Evolutionary conservation across 2,797 vertebrate species (phyloP), one percentile per base, ranked within the genome.

Genomic region (Streptopelia turtur): DNA sequence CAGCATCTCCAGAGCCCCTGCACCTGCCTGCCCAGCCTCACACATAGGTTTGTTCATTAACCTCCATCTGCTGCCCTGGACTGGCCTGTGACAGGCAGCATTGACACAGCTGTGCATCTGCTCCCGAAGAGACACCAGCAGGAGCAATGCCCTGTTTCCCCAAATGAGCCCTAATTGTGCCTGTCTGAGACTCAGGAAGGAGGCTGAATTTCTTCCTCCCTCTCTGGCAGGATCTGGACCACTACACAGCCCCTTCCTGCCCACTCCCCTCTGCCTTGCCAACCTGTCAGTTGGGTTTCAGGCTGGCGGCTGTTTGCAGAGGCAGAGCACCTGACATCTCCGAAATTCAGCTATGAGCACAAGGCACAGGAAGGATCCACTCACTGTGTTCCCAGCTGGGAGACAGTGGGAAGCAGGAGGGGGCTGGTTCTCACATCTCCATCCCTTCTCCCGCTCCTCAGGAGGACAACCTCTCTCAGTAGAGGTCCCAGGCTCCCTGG

Each of bases 231-330:
- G 55, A 81, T 72, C 87, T 75, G 57, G 61, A 69, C 85, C 1
- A 5, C 60, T 31, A 61, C 45, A 41, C 16, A 79, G 43, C 37
- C 79, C 69, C 28, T 86, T 75, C 15, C 18, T 0, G 0, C 63
- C 56, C 52, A 28, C 33, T 77, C 61, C 37, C 65, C 47, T 31
- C 25, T 0, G 0, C n/a, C 55, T 25, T 55, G 91, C 76, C 83
- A 84, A n/a, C 39, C 55, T 0, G 1, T n/a, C 0, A 1, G 22
- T 0, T 39, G 18, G 39, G n/a, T 63, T 79, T 57, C 66, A n/a
- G 57, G 50, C 74, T 35, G 53, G 39, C 1, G 0, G 69, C 72
- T 22, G 11, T 52, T 45, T 64, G 60, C 77, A 76, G 69, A 78
- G 50, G 53, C 65, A 75, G 65, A 77, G 49, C 9, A 7, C 43